Evolutionary conservation across 2,888 invertebrate genomes (phyloP).

Genomic region (Drosophila mercatorum): DNA sequence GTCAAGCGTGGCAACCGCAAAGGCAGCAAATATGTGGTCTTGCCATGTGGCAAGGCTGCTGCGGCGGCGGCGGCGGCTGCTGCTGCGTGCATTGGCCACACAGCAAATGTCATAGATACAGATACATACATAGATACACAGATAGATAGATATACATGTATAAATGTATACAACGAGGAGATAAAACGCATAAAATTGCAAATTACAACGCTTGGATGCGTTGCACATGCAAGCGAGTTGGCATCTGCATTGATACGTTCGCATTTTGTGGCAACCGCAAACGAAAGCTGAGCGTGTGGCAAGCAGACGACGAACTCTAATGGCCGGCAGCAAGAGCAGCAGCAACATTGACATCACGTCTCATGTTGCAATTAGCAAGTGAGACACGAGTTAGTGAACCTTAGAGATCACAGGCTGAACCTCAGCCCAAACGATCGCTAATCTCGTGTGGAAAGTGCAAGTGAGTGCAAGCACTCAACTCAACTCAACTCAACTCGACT

Average conservation of each 20-base stretch:
- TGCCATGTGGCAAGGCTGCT: conserved; percentile 52
- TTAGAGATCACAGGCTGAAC: conserved; percentile 27
- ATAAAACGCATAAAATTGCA: conserved; percentile 77
- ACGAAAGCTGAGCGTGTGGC: conserved; percentile 66
- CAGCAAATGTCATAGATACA: conserved; percentile 32
- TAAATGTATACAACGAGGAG: conserved; percentile 36
- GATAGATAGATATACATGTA: background rate
- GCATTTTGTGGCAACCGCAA: conserved; percentile 70
- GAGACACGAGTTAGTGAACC: conserved; percentile 68
- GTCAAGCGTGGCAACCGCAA: conserved; percentile 52
- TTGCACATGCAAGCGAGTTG: conserved; percentile 55
- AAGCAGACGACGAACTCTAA: conserved; percentile 71
- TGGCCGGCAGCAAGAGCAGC: conserved; percentile 50
- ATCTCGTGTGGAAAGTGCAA: conserved; percentile 72
- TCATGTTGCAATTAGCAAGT: conserved; percentile 77
- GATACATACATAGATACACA: conserved; percentile 17
- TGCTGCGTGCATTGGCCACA: conserved; percentile 42
- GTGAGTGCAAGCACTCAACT: conserved; percentile 63
- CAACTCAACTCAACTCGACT: background rate
- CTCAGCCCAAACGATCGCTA: conserved; percentile 20
- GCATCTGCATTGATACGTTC: conserved; percentile 70
- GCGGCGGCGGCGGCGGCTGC: conserved; percentile 30
- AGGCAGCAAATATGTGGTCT: conserved; percentile 45
- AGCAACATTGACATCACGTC: conserved; percentile 64
- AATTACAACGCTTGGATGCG: conserved; percentile 67